Evolutionary conservation across 2,888 invertebrate species (phyloP).

Genomic region (Troglohyphantes excavatus): DNA sequence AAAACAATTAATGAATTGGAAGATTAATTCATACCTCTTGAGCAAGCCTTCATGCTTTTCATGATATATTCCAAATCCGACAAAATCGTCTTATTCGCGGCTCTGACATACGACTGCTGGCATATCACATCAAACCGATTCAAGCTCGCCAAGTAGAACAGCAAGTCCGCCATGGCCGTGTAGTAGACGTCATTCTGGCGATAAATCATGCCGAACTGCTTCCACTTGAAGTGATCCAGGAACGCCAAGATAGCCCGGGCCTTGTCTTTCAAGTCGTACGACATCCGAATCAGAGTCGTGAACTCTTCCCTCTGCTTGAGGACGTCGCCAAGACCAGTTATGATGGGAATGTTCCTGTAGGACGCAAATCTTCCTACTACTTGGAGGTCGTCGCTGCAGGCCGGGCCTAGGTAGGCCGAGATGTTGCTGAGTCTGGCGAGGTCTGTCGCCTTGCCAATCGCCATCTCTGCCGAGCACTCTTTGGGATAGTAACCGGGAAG

Average conservation of each 20-base stretch:
- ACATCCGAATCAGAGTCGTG: constrained; percentile 79
- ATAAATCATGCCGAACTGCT: constrained; percentile 79
- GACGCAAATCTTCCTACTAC: constrained; percentile 79
- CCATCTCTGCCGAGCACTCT: constrained; percentile 78
- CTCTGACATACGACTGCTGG: constrained; percentile 73
- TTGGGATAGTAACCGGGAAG: constrained; percentile 76
- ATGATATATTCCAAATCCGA: constrained; percentile 78
- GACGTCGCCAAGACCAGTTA: constrained; percentile 80
- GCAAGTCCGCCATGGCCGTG: constrained; percentile 75
- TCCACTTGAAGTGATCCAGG: constrained; percentile 79
- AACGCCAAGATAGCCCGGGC: constrained; percentile 79
- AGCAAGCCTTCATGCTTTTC: constrained; percentile 76
- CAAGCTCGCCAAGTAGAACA: constrained; percentile 22
- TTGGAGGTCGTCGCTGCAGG: constrained; percentile 80
- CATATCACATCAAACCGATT: constrained; percentile 75
- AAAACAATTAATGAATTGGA: too few relatives aligned
- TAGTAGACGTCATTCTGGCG: constrained; percentile 79
- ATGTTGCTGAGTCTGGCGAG: constrained; percentile 68
- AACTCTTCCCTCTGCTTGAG: constrained; percentile 77
- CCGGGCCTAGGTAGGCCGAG: constrained; percentile 79
- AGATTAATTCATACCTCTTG: constrained; percentile 77
- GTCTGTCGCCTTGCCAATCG: constrained; percentile 79
- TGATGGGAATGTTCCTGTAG: constrained; percentile 79
- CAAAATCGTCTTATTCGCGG: constrained; percentile 77
- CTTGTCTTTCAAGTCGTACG: constrained; percentile 80